Evolutionary conservation across 2,113 vertebrate genomes (phyloP).

Genomic region (Phrynosoma blainvillii): DNA sequence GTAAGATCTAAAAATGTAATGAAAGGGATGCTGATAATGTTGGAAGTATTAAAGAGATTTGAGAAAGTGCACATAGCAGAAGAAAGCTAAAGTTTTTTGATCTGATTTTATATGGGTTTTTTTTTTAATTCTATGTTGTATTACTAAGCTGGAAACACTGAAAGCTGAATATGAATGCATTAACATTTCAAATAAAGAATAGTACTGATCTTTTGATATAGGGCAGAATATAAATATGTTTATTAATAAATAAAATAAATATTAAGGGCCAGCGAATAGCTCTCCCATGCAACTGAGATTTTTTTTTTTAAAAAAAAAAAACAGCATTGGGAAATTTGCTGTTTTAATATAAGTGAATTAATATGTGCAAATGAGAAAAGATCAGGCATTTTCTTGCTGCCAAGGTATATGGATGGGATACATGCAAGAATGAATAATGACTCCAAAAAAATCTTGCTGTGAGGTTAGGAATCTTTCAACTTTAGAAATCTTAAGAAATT

Average conservation of each 20-base stretch:
- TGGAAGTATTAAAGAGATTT: not conserved
- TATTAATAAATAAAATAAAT: too few relatives aligned
- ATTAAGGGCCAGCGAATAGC: too few relatives aligned
- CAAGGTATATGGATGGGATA: not conserved
- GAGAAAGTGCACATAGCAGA: not conserved
- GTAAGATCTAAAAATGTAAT: not conserved
- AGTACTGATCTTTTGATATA: not conserved
- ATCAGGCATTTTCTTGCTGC: not conserved
- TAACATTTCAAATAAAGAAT: not conserved
- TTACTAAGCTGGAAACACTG: not conserved
- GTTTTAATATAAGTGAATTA: not conserved
- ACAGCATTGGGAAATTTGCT: not conserved
- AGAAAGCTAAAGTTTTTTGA: not conserved
- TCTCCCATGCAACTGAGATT: too few relatives aligned
- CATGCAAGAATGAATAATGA: too few relatives aligned
- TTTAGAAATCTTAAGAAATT: too few relatives aligned
- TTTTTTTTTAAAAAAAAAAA: too few relatives aligned
- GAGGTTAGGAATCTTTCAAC: too few relatives aligned
- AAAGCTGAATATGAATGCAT: not conserved
- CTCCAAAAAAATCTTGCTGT: too few relatives aligned
- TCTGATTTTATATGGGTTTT: not conserved
- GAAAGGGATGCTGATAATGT: not conserved
- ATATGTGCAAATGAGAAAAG: not conserved
- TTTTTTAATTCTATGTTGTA: not conserved
- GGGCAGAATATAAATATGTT: not conserved